Conservation (phyloP, 2,888 invertebrate genomes). For the Clitarchus hookeri region DNA sequence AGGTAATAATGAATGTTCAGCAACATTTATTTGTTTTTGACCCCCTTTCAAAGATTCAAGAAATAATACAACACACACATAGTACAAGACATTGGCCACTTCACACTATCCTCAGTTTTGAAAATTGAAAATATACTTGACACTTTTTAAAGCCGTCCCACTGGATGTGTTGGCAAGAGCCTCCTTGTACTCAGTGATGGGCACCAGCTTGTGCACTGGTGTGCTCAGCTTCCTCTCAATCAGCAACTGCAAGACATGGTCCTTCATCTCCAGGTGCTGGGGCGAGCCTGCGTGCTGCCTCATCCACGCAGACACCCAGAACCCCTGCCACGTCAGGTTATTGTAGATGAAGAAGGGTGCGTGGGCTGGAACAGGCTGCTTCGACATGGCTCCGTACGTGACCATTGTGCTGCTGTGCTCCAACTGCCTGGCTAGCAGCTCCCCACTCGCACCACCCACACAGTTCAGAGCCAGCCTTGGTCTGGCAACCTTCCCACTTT, state of each 20-base stretch:
- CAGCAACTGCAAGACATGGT: constrained; percentile 72
- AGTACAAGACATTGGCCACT: too few relatives aligned
- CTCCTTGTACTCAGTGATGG: constrained; percentile 72
- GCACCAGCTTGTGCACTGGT: constrained; percentile 72
- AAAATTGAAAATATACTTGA: constrained; percentile 74
- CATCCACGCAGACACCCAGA: constrained; percentile 91
- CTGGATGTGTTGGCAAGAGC: constrained; percentile 74
- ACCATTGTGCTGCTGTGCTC: constrained; percentile 77
- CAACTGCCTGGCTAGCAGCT: constrained; percentile 78
- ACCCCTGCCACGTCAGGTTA: constrained; percentile 77
- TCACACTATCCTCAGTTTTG: not conserved
- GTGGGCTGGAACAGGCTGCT: constrained; percentile 81
- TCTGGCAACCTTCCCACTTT: constrained; percentile 60
- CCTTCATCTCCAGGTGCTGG: constrained; percentile 73
- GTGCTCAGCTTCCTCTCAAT: constrained; percentile 70
- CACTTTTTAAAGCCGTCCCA: constrained; percentile 73
- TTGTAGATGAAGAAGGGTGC: constrained; percentile 83
- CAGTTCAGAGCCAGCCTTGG: constrained; percentile 92
- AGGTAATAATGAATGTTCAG: too few relatives aligned
- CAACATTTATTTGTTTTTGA: too few relatives aligned
- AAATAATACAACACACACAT: too few relatives aligned
- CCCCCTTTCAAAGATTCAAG: too few relatives aligned
- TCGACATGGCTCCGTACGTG: constrained; percentile 95
- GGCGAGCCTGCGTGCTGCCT: constrained; percentile 60
- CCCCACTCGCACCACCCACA: constrained; percentile 87